These are phyloP conservation scores for Wasmannia auropunctata DNA, from an alignment of 1,140 invertebrate species.

Conservation along the genomic window DNA sequence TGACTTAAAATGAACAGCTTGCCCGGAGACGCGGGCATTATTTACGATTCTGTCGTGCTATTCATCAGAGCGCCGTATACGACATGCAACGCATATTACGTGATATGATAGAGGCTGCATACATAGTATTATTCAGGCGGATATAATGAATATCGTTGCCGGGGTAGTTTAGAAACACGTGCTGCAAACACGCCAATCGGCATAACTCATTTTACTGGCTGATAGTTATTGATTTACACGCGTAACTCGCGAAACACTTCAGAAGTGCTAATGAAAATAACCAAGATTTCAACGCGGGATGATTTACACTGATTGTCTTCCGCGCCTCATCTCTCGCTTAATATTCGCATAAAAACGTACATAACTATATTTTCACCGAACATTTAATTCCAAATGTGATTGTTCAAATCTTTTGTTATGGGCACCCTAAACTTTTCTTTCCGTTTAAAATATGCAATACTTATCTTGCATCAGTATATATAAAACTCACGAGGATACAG, in stretches of 20 bases:
- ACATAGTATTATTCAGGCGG: constrained; percentile 1
- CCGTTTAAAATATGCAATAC: background rate
- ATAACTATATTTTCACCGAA: background rate
- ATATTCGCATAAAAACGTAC: background rate
- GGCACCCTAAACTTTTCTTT: background rate
- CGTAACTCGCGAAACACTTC: constrained; percentile 27
- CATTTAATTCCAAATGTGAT: background rate
- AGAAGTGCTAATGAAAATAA: constrained; percentile 39
- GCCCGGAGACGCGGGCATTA: background rate
- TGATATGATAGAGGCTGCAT: constrained; percentile 12
- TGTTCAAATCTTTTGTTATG: background rate
- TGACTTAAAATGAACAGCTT: background rate
- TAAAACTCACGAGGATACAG: background rate
- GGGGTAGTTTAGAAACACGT: background rate
- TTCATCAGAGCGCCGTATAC: constrained; percentile 6
- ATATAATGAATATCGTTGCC: constrained; percentile 29
- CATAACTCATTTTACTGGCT: constrained; percentile 44
- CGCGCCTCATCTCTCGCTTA: background rate
- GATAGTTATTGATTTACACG: constrained; percentile 58
- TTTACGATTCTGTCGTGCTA: background rate
- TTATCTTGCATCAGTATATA: background rate
- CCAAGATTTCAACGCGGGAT: constrained; percentile 12
- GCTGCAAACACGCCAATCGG: constrained; percentile 14
- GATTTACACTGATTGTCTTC: constrained; percentile 54
- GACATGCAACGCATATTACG: background rate